These are phyloP conservation scores for Coreius guichenoti DNA, from an alignment of 2,797 vertebrate species.

Conservation along the genomic window DNA sequence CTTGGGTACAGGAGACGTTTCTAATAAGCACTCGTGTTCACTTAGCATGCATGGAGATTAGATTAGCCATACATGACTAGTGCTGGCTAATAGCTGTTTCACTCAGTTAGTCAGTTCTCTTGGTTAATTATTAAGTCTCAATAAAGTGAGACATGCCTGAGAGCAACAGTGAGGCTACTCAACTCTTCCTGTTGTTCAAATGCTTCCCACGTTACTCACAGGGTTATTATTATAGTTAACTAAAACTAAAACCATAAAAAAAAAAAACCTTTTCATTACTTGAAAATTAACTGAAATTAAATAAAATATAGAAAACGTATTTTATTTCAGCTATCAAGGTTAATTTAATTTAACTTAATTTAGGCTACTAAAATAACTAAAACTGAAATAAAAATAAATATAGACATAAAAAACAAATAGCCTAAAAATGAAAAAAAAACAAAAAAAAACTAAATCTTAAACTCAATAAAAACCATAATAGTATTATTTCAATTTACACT, in stretches of 20 bases:
- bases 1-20: neutral
- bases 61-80: conserved; percentile 14
- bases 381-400: neutral
- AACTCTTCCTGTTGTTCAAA: neutral
- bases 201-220: neutral
- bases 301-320: neutral
- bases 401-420: neutral
- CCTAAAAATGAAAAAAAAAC: no score
- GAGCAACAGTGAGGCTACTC: neutral
- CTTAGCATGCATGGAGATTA: conserved; percentile 16
- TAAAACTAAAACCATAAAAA: neutral
- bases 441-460: neutral
- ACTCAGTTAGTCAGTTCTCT: conserved; percentile 33
- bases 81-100: conserved; percentile 21
- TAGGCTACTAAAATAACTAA: neutral
- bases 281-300: neutral
- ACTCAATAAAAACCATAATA: neutral
- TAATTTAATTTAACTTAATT: neutral
- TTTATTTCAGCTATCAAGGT: neutral
- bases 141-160: conserved; percentile 19
- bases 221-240: neutral
- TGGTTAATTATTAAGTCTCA: conserved; percentile 32
- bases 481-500: neutral
- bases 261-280: neutral
- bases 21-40: conserved; percentile 20